A percentile compares a stretch with the other conserved stretches of the same genome.
Conservation (phyloP, 2,888 invertebrate species). For the Fragum fragum region DNA sequence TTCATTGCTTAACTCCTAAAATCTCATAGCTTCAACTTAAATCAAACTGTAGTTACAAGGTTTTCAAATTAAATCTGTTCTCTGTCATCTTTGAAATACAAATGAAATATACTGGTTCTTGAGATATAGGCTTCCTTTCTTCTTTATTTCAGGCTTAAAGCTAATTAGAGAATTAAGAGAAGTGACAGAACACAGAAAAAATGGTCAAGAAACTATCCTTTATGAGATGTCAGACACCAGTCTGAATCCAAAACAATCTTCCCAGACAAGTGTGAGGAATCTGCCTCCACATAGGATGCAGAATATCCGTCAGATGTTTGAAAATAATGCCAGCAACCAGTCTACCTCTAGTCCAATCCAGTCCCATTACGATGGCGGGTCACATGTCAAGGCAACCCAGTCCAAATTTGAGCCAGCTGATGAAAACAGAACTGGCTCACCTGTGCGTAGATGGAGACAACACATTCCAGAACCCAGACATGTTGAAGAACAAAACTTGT, state of each 20-base stretch:
- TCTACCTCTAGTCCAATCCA: conserved; percentile 13
- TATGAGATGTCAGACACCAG: conserved; percentile 3
- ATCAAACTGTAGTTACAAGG: no score
- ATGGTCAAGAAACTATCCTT: background rate
- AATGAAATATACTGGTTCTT: no score
- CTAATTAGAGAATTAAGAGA: background rate
- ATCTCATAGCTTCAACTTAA: no score
- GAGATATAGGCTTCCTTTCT: no score
- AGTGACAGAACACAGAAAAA: background rate
- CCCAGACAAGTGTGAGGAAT: conserved; percentile 69
- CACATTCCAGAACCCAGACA: conserved; percentile 41
- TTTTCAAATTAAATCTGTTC: no score
- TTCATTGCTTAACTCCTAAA: no score
- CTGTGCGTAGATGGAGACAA: conserved; percentile 30
- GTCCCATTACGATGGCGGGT: background rate
- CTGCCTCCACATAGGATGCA: conserved; percentile 76
- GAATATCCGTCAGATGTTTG: conserved; percentile 74
- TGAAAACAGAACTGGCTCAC: conserved; percentile 8
- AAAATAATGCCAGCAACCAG: conserved; percentile 35
- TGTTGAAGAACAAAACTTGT: conserved; percentile 8
- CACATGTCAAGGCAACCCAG: conserved; percentile 22
- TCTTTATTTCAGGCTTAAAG: no score
- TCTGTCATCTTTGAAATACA: no score
- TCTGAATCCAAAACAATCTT: background rate
- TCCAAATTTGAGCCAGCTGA: conserved; percentile 30